Conservation (phyloP, 2,113 vertebrate species). For the Oncorhynchus gorbuscha region DNA sequence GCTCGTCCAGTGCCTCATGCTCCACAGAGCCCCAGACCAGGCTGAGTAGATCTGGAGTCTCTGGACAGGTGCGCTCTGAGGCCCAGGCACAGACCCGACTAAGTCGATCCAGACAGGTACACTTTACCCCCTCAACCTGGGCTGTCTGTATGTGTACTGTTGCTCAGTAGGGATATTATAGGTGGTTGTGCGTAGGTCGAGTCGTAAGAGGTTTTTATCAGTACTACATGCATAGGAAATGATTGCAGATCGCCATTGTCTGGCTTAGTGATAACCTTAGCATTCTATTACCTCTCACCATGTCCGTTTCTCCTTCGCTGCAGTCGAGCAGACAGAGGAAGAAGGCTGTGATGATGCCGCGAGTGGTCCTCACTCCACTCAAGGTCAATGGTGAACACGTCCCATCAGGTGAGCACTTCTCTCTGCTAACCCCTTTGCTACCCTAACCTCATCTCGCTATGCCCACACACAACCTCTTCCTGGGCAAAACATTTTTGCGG, state of each 20-base stretch:
- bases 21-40: conserved; percentile 80
- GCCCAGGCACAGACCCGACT: conserved; percentile 68
- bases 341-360: conserved; percentile 95
- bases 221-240: too few relatives aligned
- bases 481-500: too few relatives aligned
- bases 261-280: too few relatives aligned
- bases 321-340: conserved; percentile 92
- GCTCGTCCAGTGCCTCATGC: conserved; percentile 90
- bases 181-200: background rate
- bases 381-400: conserved; percentile 98
- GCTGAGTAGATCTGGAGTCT: conserved; percentile 64
- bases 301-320: conserved; percentile 26
- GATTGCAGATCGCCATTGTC: too few relatives aligned
- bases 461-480: background rate
- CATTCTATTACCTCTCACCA: background rate
- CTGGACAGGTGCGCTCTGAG: conserved; percentile 67
- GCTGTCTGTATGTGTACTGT: background rate
- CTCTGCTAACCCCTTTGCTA: conserved; percentile 41
- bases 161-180: too few relatives aligned
- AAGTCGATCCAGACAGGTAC: conserved; percentile 70
- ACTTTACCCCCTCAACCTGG: background rate
- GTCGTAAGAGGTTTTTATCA: too few relatives aligned
- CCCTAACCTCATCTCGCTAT: conserved; percentile 37
- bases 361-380: conserved; percentile 93
- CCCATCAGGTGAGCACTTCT: conserved; percentile 80